Evolutionary conservation across 2,888 invertebrate species (phyloP), one percentile per base, ranked within the genome.

Genomic region (Shargacucullia verbasci): DNA sequence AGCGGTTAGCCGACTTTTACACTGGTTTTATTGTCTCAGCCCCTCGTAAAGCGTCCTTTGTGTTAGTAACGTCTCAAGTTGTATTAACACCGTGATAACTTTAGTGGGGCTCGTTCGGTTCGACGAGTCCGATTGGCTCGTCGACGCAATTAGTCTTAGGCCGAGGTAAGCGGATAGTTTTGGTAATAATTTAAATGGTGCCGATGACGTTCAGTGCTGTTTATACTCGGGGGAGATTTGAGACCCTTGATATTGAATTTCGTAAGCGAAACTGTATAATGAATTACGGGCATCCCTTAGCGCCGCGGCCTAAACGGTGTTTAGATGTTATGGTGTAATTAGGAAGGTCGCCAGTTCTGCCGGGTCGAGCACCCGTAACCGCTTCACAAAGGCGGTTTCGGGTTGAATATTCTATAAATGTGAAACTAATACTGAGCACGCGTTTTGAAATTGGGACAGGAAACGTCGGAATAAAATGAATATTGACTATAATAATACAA

Each of bases 1-100:
- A 87, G 86, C 84, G 88, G 90, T 91, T 91, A 89, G 81, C 87
- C 86, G 88, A 89, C 87, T 91, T 92, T 92, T 89, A 92, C 90
- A 89, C 85, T 85, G 90, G 88, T 91, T 92, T 92, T 92, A 92
- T 92, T 92, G 88, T 91, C 85, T 83, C 78, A 76, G 73, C 80
- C 90, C 90, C 87, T 89, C 88, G 86, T 87, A 87, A 87, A 87
- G 84, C 84, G 76, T 84, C 87, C 84, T 87, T 89, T 89, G 87
- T 89, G 84, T 84, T 84, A 86, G 86, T 89, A 88, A 90, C 88
- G 82, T 90, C 89, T 89, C 85, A 85, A 87, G 88, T 87, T 87
- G 86, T 87, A 90, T 90, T 90, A 91, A 89, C 88, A 86, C 83
- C 78, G 84, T 86, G 89, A 89, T 92, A 89, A 90, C 86, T 91